Percentiles rank a stretch among this genome's conserved stretches.
Conservation (phyloP, 2,113 vertebrate genomes). For the Clarias gariepinus region DNA sequence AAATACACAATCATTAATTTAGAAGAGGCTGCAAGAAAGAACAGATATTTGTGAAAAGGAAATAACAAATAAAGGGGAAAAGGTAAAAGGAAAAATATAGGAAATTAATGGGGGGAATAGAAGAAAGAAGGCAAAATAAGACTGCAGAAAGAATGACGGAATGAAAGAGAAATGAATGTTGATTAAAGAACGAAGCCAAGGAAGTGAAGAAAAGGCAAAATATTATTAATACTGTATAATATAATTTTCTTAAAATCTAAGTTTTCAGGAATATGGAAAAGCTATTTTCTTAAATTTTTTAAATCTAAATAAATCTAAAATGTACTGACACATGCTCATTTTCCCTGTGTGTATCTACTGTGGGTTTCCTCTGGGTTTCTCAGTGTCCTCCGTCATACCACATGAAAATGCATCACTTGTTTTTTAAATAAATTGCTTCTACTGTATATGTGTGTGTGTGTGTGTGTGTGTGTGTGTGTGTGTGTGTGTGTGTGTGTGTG, state of each 20-base stretch:
- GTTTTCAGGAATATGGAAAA: background rate
- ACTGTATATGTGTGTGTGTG: background rate
- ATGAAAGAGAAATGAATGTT: background rate
- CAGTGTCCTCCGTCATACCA: background rate
- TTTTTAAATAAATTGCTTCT: background rate
- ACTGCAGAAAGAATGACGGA: background rate
- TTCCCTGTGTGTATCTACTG: background rate
- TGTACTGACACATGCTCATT: background rate
- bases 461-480: conserved; percentile 23
- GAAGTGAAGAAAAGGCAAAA: background rate
- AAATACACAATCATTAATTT: no score
- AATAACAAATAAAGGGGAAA: no score
- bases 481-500: background rate
- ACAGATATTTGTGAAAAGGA: no score
- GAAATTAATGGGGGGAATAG: no score
- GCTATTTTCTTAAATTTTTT: no score
- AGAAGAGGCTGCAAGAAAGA: no score
- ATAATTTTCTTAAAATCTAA: background rate
- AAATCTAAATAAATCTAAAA: no score
- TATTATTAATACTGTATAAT: background rate
- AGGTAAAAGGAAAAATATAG: no score
- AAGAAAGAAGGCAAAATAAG: no score
- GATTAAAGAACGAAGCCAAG: background rate
- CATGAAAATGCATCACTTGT: background rate
- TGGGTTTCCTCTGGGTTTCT: background rate